phyloP scores from a whole-genome alignment of 2,888 invertebrate species.

The Drosophila histrio region DNA sequence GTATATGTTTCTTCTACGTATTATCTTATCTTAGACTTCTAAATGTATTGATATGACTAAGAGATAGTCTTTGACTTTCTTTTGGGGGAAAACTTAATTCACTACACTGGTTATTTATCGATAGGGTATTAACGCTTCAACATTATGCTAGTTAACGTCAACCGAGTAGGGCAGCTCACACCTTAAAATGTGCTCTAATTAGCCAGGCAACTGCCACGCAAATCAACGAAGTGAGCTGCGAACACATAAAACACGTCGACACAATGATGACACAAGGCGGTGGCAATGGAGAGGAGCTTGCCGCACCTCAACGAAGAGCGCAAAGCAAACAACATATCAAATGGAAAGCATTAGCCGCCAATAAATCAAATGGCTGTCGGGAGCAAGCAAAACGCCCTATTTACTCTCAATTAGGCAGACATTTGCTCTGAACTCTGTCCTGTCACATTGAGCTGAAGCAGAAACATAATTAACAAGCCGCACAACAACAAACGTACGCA shows the following conservation, averaged over 20 bases:
- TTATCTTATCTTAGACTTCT: neutral
- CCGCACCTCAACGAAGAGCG: slow-evolving; percentile 44
- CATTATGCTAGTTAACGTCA: neutral
- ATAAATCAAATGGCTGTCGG: slow-evolving; percentile 66
- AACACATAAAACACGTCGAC: slow-evolving; percentile 53
- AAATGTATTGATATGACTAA: neutral
- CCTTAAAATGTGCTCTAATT: slow-evolving; percentile 41
- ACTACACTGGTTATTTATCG: too few species aligned
- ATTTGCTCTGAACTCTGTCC: slow-evolving; percentile 53
- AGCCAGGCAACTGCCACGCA: slow-evolving; percentile 19
- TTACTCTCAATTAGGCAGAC: slow-evolving; percentile 70
- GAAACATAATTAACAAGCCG: slow-evolving; percentile 49
- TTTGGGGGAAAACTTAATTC: too few species aligned
- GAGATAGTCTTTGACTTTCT: too few species aligned
- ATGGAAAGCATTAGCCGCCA: slow-evolving; percentile 61
- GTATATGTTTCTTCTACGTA: neutral
- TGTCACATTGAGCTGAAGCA: slow-evolving; percentile 27
- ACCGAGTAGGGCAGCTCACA: slow-evolving; percentile 24
- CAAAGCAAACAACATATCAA: slow-evolving; percentile 47
- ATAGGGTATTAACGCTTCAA: neutral
- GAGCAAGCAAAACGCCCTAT: slow-evolving; percentile 53
- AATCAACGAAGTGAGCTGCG: slow-evolving; percentile 36
- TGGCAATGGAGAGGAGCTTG: slow-evolving; percentile 4
- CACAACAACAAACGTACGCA: neutral
- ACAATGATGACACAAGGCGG: neutral